Evolutionary conservation across 2,888 invertebrate species (phyloP).

Genomic region (Heliconius cydno): DNA sequence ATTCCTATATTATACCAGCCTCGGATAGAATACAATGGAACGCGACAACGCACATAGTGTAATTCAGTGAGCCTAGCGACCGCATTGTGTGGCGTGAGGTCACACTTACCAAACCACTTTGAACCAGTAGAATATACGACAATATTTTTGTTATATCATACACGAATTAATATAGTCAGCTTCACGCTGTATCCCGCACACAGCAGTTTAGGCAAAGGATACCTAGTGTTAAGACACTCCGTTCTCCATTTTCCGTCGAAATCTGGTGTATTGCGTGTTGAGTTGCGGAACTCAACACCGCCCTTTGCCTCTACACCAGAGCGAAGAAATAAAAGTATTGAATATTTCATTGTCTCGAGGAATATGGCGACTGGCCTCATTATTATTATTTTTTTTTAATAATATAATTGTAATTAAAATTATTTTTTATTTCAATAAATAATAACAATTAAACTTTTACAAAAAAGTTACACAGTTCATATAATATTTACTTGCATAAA

Average conservation of each 20-base stretch:
- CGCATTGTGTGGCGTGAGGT: conserved; percentile 64
- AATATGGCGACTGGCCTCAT: background rate
- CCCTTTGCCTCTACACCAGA: background rate
- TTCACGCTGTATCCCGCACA: background rate
- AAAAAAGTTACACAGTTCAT: background rate
- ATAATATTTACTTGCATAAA: background rate
- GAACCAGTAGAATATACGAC: conserved; percentile 26
- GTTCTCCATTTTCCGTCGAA: background rate
- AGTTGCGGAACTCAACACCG: background rate
- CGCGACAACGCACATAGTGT: conserved; percentile 73
- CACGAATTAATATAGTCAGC: background rate
- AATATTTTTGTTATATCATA: conserved; percentile 16
- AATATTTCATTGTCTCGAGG: background rate
- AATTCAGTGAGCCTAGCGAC: conserved; percentile 70
- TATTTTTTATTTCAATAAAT: background rate
- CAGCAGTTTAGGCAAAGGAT: background rate
- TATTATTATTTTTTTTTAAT: background rate
- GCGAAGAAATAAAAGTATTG: background rate
- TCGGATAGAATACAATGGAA: conserved; percentile 69
- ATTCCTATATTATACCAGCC: conserved; percentile 77
- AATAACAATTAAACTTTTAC: background rate
- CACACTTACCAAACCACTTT: conserved; percentile 43
- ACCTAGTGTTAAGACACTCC: background rate
- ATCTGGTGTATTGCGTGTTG: background rate
- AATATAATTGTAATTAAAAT: background rate